phyloP scores from a whole-genome alignment of 2,113 vertebrate species.

The Oncorhynchus tshawytscha region DNA sequence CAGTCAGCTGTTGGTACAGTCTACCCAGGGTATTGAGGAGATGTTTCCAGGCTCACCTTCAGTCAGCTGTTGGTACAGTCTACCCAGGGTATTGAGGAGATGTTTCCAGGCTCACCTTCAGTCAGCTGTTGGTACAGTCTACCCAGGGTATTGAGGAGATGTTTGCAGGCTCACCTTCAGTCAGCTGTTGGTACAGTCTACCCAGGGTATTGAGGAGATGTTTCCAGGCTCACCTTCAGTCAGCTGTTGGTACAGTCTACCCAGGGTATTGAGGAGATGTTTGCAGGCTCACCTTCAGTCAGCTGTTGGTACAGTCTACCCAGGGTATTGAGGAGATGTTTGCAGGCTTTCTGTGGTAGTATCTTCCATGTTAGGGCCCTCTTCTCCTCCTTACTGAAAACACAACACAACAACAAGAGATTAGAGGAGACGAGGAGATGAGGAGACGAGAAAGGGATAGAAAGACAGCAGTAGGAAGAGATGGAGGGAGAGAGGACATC shows the following conservation, averaged over 20 bases:
- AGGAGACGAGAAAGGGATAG: slow-evolving; percentile 20
- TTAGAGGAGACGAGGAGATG: not conserved
- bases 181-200: slow-evolving; percentile 89
- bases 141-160: slow-evolving; percentile 89
- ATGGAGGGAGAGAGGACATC: too few relatives aligned
- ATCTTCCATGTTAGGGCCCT: slow-evolving; percentile 92
- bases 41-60: slow-evolving; percentile 83
- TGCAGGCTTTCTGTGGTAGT: slow-evolving; percentile 95
- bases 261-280: slow-evolving; percentile 87
- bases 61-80: slow-evolving; percentile 87
- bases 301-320: slow-evolving; percentile 90
- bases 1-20: slow-evolving; percentile 88
- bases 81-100: slow-evolving; percentile 89
- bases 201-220: slow-evolving; percentile 88
- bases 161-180: slow-evolving; percentile 82
- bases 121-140: slow-evolving; percentile 89
- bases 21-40: slow-evolving; percentile 89
- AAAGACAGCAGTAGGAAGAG: slow-evolving; percentile 3
- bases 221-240: slow-evolving; percentile 83
- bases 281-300: slow-evolving; percentile 83
- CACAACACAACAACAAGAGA: slow-evolving; percentile 32
- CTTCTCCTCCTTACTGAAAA: slow-evolving; percentile 90
- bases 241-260: slow-evolving; percentile 88
- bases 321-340: slow-evolving; percentile 91
- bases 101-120: slow-evolving; percentile 82